Evolutionary conservation across 2,113 vertebrate genomes (phyloP).

Genomic region (Boleophthalmus pectinirostris): DNA sequence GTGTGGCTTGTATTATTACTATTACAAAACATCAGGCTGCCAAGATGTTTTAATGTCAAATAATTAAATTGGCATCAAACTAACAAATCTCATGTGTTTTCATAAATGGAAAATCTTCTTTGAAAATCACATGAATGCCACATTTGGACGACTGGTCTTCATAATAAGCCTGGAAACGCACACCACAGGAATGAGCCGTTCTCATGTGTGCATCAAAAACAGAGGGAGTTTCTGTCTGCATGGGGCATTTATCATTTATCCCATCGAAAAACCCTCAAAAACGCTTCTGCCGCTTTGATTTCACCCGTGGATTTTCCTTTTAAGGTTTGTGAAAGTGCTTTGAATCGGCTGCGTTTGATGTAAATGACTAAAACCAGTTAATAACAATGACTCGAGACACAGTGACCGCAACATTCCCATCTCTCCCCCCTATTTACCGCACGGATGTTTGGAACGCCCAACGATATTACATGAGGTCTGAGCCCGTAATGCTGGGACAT

Average conservation of each 20-base stretch:
- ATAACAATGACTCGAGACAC: conserved; percentile 68
- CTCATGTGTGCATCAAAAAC: conserved; percentile 23
- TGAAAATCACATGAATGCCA: background rate
- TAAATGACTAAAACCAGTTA: conserved; percentile 72
- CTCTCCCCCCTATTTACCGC: conserved; percentile 59
- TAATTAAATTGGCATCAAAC: background rate
- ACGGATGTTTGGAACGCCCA: conserved; percentile 64
- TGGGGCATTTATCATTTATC: conserved; percentile 51
- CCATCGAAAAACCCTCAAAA: conserved; percentile 43
- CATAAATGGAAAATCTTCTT: background rate
- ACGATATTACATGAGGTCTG: conserved; percentile 64
- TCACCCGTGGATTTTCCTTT: conserved; percentile 36
- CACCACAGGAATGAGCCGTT: conserved; percentile 30
- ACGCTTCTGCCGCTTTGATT: conserved; percentile 49
- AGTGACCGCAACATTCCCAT: conserved; percentile 62
- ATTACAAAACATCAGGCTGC: background rate
- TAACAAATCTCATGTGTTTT: background rate
- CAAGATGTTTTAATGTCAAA: background rate
- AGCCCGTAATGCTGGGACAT: conserved; percentile 50
- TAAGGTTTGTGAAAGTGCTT: conserved; percentile 47
- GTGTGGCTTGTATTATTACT: too few relatives aligned
- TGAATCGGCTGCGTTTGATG: conserved; percentile 68
- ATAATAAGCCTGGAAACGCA: conserved; percentile 34
- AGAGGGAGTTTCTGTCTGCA: conserved; percentile 38
- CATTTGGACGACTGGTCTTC: conserved; percentile 17